Conservation (phyloP, 2,113 vertebrate genomes). For the Peromyscus maniculatus region DNA sequence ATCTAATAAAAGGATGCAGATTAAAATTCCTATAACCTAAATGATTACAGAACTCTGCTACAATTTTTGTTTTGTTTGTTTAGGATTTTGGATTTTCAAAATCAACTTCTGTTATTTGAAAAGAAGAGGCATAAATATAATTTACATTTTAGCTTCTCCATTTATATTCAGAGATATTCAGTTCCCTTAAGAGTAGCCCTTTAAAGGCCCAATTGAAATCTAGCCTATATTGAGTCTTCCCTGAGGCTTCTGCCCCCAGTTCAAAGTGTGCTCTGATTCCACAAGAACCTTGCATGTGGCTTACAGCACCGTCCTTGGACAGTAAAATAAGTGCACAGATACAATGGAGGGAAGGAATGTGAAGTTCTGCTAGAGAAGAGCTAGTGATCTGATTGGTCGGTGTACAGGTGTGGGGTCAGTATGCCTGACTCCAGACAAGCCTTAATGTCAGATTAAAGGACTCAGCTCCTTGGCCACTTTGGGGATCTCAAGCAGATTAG, state of each 20-base stretch:
- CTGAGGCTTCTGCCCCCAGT: background rate
- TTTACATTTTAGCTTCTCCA: slow-evolving; percentile 6
- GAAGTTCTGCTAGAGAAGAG: background rate
- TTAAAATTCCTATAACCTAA: background rate
- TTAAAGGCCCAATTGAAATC: slow-evolving; percentile 45
- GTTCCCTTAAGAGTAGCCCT: background rate
- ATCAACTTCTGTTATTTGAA: background rate
- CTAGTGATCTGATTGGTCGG: background rate
- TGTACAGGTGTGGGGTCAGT: rapidly evolving
- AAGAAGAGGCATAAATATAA: background rate
- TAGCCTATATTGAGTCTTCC: background rate
- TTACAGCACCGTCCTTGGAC: background rate
- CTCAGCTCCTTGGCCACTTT: background rate
- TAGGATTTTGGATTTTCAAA: slow-evolving; percentile 13
- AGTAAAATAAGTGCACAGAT: background rate
- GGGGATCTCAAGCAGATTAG: background rate
- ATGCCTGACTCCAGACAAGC: too few species aligned
- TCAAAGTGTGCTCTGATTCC: background rate
- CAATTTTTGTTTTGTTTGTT: background rate
- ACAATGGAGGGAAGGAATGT: rapidly evolving
- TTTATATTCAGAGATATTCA: slow-evolving; percentile 31
- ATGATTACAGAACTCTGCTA: background rate
- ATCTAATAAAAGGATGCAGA: background rate
- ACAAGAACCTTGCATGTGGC: background rate
- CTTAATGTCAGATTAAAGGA: background rate